Conservation (phyloP, 2,797 vertebrate species). For the Dendrocincla tyrannina region DNA sequence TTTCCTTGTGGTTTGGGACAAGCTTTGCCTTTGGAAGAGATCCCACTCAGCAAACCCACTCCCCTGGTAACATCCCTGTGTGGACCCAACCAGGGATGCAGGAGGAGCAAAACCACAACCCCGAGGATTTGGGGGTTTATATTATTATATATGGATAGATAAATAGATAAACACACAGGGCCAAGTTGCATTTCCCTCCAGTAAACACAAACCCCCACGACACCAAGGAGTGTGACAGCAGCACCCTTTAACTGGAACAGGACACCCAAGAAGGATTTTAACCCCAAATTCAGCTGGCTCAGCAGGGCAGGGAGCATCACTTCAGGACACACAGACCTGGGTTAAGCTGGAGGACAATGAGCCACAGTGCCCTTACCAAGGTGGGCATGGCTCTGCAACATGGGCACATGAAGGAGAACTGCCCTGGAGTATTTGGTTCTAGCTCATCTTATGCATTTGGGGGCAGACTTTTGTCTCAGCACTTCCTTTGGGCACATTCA, state of each 20-base stretch:
- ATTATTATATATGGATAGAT: accelerated
- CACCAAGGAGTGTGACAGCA: background rate
- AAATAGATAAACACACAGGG: background rate
- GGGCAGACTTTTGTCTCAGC: background rate
- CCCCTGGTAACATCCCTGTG: background rate
- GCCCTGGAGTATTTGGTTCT: background rate
- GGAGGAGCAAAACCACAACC: background rate
- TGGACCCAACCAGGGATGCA: background rate
- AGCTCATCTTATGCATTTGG: accelerated
- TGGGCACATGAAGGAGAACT: background rate
- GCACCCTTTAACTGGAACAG: background rate
- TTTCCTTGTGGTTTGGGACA: background rate
- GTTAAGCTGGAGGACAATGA: background rate
- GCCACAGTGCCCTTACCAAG: background rate
- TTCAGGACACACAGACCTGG: accelerated
- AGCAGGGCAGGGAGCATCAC: background rate
- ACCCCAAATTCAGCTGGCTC: background rate
- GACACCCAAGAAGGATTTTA: background rate
- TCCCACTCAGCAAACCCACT: background rate
- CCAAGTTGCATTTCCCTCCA: background rate
- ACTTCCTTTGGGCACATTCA: accelerated
- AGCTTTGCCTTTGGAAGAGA: background rate
- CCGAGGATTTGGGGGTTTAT: background rate
- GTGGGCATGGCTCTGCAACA: accelerated
- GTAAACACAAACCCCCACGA: background rate